phyloP scores from a whole-genome alignment of 1,140 invertebrate species.

The Drosophila albomicans region DNA sequence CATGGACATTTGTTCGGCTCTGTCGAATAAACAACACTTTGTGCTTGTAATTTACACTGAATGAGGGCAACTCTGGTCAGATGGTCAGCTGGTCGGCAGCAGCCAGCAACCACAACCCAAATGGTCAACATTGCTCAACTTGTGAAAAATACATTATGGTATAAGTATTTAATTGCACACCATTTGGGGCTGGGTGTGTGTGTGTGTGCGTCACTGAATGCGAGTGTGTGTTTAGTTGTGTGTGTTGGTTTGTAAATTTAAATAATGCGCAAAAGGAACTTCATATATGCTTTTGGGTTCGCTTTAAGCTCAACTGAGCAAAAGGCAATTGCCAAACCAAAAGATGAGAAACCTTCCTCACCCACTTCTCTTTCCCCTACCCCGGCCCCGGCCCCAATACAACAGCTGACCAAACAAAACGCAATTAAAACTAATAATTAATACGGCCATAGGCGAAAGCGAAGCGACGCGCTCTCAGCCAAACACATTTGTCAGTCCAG shows the following conservation, averaged over 20 bases:
- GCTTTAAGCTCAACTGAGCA: conserved; percentile 8
- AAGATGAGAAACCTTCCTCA: background rate
- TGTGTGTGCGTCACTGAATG: conserved; percentile 20
- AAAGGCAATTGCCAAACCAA: background rate
- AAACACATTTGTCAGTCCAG: conserved; percentile 66
- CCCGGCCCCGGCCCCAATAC: background rate
- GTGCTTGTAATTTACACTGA: conserved; percentile 74
- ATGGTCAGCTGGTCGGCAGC: conserved; percentile 10
- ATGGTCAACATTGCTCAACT: conserved; percentile 82
- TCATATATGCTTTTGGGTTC: conserved; percentile 18
- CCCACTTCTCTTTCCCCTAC: too few species aligned
- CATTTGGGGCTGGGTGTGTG: conserved; percentile 49
- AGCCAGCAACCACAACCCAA: conserved; percentile 66
- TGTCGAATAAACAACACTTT: conserved; percentile 72
- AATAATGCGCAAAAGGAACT: conserved; percentile 16
- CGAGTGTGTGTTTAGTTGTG: conserved; percentile 1
- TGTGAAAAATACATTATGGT: conserved; percentile 83
- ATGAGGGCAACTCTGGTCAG: conserved; percentile 22
- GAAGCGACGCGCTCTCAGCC: conserved; percentile 22
- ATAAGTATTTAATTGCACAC: conserved; percentile 80
- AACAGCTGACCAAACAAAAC: conserved; percentile 62
- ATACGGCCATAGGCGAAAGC: conserved; percentile 65
- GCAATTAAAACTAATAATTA: conserved; percentile 83
- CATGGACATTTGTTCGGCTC: conserved; percentile 34
- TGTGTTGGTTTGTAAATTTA: conserved; percentile 32